Percentiles rank a stretch among this genome's conserved stretches.
phyloP scores from a whole-genome alignment of 1,140 invertebrate species.

The Cardiocondyla obscurior region DNA sequence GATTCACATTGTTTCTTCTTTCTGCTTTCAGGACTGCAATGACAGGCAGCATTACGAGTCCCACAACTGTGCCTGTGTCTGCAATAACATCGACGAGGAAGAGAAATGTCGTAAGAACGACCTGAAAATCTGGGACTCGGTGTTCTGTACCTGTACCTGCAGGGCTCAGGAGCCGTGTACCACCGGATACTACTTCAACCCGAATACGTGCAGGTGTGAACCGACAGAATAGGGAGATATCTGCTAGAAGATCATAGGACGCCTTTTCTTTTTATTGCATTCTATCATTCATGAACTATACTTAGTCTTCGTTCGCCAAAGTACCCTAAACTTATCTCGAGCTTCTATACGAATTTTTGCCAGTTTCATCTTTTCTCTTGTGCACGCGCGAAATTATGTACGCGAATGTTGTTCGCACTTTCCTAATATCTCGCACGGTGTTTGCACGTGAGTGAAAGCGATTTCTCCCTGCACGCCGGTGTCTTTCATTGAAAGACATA shows the following conservation, averaged over 20 bases:
- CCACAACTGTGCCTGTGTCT: constrained; percentile 85
- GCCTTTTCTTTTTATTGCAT: constrained; percentile 20
- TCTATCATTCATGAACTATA: constrained; percentile 52
- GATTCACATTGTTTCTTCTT: constrained; percentile 22
- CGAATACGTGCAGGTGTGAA: constrained; percentile 86
- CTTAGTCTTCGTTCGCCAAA: neutral
- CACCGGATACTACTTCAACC: constrained; percentile 86
- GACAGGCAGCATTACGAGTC: constrained; percentile 85
- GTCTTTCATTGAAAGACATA: neutral
- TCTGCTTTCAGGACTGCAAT: constrained; percentile 85
- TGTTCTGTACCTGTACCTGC: constrained; percentile 86
- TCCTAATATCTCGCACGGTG: neutral
- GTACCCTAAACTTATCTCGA: neutral
- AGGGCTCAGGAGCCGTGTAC: constrained; percentile 84
- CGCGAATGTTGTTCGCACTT: neutral
- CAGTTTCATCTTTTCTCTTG: neutral
- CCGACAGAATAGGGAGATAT: constrained; percentile 28
- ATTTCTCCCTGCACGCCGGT: neutral
- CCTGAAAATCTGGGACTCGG: constrained; percentile 86
- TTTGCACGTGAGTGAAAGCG: neutral
- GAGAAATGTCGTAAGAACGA: constrained; percentile 84
- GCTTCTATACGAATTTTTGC: neutral
- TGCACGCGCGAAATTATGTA: neutral
- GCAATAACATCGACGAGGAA: constrained; percentile 86
- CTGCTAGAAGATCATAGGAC: constrained; percentile 45